Conservation (phyloP, 2,113 vertebrate species). For the Brachyhypopomus occidentalis region DNA sequence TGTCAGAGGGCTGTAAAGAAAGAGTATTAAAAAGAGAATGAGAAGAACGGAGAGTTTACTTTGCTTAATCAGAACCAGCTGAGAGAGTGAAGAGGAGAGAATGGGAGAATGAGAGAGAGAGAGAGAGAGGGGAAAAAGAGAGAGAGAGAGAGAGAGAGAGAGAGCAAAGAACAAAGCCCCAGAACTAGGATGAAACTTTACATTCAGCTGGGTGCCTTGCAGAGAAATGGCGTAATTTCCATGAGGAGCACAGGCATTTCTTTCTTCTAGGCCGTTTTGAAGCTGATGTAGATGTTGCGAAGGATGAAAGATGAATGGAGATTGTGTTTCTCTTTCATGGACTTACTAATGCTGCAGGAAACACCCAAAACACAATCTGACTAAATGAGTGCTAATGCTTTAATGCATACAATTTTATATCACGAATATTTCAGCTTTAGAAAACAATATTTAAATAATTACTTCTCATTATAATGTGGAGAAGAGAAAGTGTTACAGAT, state of each 20-base stretch:
- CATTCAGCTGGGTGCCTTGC: slow-evolving; percentile 27
- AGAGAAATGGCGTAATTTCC: slow-evolving; percentile 29
- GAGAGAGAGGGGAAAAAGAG: slow-evolving; percentile 65
- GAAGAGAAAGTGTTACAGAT: slow-evolving; percentile 80
- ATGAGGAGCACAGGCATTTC: slow-evolving; percentile 11
- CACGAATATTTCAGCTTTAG: slow-evolving; percentile 78
- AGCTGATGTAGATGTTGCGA: slow-evolving; percentile 32
- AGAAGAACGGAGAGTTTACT: slow-evolving; percentile 59
- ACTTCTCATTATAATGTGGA: slow-evolving; percentile 83
- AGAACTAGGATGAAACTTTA: slow-evolving; percentile 26
- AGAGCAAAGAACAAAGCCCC: slow-evolving; percentile 54
- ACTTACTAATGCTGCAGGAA: neutral
- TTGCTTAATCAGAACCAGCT: slow-evolving; percentile 69
- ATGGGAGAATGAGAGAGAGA: slow-evolving; percentile 50
- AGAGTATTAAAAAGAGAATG: slow-evolving; percentile 37
- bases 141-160: slow-evolving; percentile 63
- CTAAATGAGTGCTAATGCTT: slow-evolving; percentile 64
- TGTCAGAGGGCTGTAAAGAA: slow-evolving; percentile 64
- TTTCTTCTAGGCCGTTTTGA: slow-evolving; percentile 25
- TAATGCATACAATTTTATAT: slow-evolving; percentile 66
- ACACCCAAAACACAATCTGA: slow-evolving; percentile 34
- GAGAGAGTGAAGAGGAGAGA: slow-evolving; percentile 62
- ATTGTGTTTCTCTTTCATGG: neutral
- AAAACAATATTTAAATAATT: slow-evolving; percentile 84
- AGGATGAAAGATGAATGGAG: neutral